These are phyloP conservation scores for Irena cyanogastra DNA, from an alignment of 2,113 vertebrate species.

Conservation along the genomic window DNA sequence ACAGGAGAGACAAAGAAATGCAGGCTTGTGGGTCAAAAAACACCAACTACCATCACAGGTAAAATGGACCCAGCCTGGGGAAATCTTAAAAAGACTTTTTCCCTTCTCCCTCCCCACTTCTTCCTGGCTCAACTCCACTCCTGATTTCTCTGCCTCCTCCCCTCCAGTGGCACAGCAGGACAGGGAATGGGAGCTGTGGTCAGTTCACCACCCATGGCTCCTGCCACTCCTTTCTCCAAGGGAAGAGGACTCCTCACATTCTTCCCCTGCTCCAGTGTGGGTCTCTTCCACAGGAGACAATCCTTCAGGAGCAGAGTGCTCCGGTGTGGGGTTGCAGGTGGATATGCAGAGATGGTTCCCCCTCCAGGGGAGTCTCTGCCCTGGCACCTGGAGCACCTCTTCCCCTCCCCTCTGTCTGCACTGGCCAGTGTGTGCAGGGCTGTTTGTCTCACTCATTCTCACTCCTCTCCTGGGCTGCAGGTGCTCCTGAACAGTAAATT, in stretches of 20 bases:
- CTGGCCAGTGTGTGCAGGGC: neutral
- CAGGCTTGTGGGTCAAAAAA: neutral
- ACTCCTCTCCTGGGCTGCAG: neutral
- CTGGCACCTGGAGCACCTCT: neutral
- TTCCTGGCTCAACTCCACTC: neutral
- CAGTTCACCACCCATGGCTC: neutral
- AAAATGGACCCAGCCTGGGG: neutral
- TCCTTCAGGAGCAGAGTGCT: neutral
- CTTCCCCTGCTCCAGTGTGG: neutral
- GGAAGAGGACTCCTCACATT: neutral
- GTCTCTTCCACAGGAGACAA: neutral
- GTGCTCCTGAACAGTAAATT: neutral
- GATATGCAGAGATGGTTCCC: too few relatives aligned
- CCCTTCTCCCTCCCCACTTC: neutral
- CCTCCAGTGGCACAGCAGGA: neutral
- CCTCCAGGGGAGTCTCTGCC: neutral
- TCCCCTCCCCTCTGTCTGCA: too few relatives aligned
- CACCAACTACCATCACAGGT: neutral
- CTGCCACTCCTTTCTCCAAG: neutral
- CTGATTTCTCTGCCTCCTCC: neutral
- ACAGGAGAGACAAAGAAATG: neutral
- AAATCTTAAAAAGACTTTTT: neutral
- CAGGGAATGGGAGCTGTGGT: neutral
- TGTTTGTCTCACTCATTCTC: neutral
- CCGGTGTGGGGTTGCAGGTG: neutral